Conservation (phyloP, 2,113 vertebrate species). For the Gallinago media region DNA sequence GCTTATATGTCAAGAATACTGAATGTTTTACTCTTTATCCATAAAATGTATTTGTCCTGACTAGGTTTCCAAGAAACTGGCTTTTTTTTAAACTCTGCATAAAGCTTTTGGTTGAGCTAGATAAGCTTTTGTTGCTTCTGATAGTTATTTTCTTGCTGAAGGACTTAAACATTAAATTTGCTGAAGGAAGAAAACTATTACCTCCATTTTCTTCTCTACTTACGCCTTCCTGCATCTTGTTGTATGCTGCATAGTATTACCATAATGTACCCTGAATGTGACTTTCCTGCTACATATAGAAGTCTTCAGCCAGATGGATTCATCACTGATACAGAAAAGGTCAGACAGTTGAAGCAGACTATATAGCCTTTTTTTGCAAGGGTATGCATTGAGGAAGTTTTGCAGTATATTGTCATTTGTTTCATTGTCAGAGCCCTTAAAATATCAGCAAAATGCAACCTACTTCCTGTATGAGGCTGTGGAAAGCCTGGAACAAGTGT, state of each 20-base stretch:
- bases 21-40: background rate
- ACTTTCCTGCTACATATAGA: background rate
- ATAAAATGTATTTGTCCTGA: background rate
- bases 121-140: background rate
- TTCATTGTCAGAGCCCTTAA: background rate
- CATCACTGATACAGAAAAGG: background rate
- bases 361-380: background rate
- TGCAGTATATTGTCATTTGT: background rate
- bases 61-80: background rate
- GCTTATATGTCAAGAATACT: fast-evolving
- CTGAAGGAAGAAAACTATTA: background rate
- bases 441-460: background rate
- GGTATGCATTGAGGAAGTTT: background rate
- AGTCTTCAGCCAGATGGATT: background rate
- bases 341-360: background rate
- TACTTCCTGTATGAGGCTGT: background rate
- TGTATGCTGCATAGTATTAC: background rate
- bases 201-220: background rate
- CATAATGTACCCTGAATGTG: background rate
- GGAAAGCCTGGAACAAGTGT: background rate
- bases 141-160: background rate
- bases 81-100: background rate
- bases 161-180: background rate
- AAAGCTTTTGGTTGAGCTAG: background rate
- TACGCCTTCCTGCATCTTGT: background rate